Evolutionary conservation across 2,797 vertebrate genomes (phyloP), one percentile per base, ranked within the genome.

Genomic region (Corythornis leucogaster): DNA sequence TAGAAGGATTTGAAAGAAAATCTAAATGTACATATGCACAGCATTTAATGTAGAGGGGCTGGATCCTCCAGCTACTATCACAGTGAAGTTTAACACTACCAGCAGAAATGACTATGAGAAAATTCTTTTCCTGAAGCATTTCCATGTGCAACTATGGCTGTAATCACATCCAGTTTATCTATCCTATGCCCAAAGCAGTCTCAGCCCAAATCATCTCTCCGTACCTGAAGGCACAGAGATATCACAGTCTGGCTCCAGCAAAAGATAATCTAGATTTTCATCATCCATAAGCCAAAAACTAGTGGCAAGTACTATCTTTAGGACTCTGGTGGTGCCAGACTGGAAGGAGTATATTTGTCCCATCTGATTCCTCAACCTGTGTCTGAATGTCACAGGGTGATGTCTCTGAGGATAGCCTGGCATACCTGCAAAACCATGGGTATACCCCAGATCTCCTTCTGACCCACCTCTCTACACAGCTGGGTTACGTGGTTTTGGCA

Each of bases 401-500:
- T 8, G 45, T 14, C 21, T 76, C 51, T 22, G 24, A 30, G 51
- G 57, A 48, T 7, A 46, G 42, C 31, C 55, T n/a, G 33, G 35
- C 9, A 75, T 24, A 30, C 8, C 53, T 63, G 43, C 45, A 64
- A 24, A 48, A 15, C 55, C 54, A 4, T 8, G 26, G 33, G 12
- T 46, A 28, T 16, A 33, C 0, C 46, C n/a, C n/a, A 30, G 11
- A 5, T 40, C 7, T 31, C 69, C 33, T 14, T 7, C 3, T 4
- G 14, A 19, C 9, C 20, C 46, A 6, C 3, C 2, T 10, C 2
- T 20, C 2, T 13, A 2, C 17, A 1, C 20, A 28, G 48, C 18
- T 51, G 67, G 6, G 6, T 35, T 57, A 64, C 1, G 0, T 24
- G 8, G 0, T 4, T 42, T 10, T 48, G 57, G 6, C 55, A 73